Conservation (phyloP, 2,113 vertebrate species). For the Peucedramus taeniatus region DNA sequence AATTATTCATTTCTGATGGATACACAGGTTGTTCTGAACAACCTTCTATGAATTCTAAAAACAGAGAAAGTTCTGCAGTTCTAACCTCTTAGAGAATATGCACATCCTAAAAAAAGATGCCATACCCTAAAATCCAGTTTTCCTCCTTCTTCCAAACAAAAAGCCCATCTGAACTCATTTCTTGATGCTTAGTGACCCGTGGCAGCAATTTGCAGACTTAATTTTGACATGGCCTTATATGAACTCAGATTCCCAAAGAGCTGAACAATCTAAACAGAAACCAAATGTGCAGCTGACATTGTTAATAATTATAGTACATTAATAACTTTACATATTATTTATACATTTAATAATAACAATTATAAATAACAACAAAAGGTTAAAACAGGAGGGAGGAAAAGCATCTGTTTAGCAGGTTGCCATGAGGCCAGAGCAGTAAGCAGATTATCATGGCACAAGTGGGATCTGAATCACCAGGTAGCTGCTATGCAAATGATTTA, state of each 20-base stretch:
- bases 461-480: neutral
- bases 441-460: neutral
- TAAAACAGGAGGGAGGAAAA: neutral
- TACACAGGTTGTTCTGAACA: neutral
- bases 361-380: neutral
- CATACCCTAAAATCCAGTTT: neutral
- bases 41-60: neutral
- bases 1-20: neutral
- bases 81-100: neutral
- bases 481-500: neutral
- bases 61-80: neutral
- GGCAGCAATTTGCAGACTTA: neutral
- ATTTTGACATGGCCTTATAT: neutral
- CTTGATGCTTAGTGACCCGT: neutral
- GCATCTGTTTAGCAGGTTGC: neutral
- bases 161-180: neutral
- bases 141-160: neutral
- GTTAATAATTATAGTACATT: neutral
- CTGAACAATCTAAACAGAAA: neutral
- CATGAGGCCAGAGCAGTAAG: neutral
- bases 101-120: neutral
- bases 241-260: neutral
- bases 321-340: neutral
- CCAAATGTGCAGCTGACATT: neutral
- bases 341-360: neutral